A percentile compares a stretch with the other conserved stretches of the same genome.
Evolutionary conservation across 2,888 invertebrate genomes (phyloP).

Genomic region (Drosophila putrida): DNA sequence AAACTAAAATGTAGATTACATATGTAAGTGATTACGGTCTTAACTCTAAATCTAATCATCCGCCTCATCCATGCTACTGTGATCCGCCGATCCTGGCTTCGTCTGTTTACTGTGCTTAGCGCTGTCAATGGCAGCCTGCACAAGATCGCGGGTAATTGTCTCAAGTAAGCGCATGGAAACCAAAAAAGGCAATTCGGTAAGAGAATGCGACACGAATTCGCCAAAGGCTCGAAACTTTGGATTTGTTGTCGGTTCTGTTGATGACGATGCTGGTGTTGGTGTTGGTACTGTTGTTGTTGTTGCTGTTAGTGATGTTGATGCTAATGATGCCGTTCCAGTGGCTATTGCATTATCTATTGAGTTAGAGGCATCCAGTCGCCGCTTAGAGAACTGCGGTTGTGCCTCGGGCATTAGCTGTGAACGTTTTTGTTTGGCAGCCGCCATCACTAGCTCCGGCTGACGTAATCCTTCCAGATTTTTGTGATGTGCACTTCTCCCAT

Average conservation of each 20-base stretch:
- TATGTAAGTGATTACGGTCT: slow-evolving; percentile 20
- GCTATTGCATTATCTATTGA: slow-evolving; percentile 1
- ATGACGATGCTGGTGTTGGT: slow-evolving; percentile 3
- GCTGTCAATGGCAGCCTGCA: slow-evolving; percentile 74
- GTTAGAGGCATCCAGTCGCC: slow-evolving; percentile 16
- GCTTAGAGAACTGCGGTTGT: slow-evolving; percentile 14
- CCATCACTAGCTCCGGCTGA: slow-evolving; percentile 50
- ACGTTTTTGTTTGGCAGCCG: slow-evolving; percentile 44
- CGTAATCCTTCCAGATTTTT: slow-evolving; percentile 4
- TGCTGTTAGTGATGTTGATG: slow-evolving; percentile 16
- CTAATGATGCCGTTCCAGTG: background rate
- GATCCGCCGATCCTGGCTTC: slow-evolving; percentile 34
- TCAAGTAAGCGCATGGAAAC: slow-evolving; percentile 82
- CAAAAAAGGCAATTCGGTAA: slow-evolving; percentile 82
- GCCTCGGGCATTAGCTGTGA: slow-evolving; percentile 7
- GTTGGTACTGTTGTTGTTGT: background rate
- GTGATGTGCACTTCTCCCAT: slow-evolving; percentile 34
- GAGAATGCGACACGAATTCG: slow-evolving; percentile 83
- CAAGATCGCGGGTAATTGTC: slow-evolving; percentile 84
- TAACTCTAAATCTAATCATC: slow-evolving; percentile 47
- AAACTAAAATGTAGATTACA: slow-evolving; percentile 33
- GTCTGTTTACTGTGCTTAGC: slow-evolving; percentile 14
- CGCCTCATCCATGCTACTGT: slow-evolving; percentile 51
- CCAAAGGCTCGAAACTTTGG: slow-evolving; percentile 83
- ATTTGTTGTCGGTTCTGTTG: slow-evolving; percentile 25